Base-by-base conservation (phyloP, 2,888 invertebrate species). In the Pollenia angustigena region DNA sequence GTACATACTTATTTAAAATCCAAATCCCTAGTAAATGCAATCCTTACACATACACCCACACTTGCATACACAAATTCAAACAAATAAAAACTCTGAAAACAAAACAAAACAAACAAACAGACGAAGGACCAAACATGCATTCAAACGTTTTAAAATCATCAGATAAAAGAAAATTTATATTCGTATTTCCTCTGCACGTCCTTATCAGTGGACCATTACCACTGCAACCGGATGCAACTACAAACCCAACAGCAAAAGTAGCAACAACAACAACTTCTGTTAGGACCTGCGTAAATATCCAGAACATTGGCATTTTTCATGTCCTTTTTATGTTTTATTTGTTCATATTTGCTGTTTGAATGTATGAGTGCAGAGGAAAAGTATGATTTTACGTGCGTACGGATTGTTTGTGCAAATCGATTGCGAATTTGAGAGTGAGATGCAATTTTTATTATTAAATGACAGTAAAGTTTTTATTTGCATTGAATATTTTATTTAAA, bases 111-210 rank as follows among this genome's bases (percentile, higher is more conserved):
- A 32, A 32, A 32, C 32, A 71, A 60, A 62, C 50, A 72, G 64
- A 74, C 48, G 16, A 62, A 66, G 12, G 8, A 50, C 64, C 62
- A 54, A 66, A 79, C 76, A 64, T 64, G 40, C 40, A 80, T n/a
- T 16, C 12, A 58, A 40, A 60, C 62, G 62, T 75, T 69, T 54
- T 72, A 81, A 85, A 83, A 86, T 90, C 90, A 91, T 91, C 92
- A 92, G 91, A 92, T 91, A 91, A 91, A 88, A 90, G 88, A 85
- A 90, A 91, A 91, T 91, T 91, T 91, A 91, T 91, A 92, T 92
- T 91, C 92, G 90, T 89, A 91, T 92, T 90, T 92, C 92, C 91
- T 81, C 80, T 85, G 82, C 82, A 85, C 85, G 87, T 85, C 76
- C 81, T 85, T 88, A 88, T 86, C 87, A 88, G 56, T 82, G 76